phyloP scores from a whole-genome alignment of 2,888 invertebrate genomes.

The Stramonita haemastoma region DNA sequence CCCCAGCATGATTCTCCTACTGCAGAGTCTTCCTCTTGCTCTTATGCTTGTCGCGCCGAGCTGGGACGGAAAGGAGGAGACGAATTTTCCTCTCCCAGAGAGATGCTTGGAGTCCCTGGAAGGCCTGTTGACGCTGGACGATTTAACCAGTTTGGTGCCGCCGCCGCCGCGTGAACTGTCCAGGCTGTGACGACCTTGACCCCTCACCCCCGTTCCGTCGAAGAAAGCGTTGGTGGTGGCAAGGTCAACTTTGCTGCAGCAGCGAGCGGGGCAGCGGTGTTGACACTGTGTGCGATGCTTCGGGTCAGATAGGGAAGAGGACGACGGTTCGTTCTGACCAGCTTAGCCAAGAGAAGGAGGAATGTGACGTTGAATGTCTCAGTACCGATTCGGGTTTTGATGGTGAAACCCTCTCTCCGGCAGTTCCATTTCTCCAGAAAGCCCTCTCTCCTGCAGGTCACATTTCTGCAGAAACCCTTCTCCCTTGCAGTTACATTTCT shows the following conservation, averaged over 20 bases:
- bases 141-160: neutral
- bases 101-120: conserved; percentile 31
- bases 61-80: neutral
- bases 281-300: neutral
- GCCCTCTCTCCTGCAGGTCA: too few species aligned
- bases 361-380: conserved; percentile 17
- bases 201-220: neutral
- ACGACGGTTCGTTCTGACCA: neutral
- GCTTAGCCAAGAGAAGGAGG: neutral
- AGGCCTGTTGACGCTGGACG: conserved; percentile 24
- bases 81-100: neutral
- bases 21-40: neutral
- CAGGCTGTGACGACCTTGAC: neutral
- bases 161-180: neutral
- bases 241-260: neutral
- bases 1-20: neutral
- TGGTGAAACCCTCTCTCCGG: conserved; percentile 54
- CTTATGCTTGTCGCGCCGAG: too few species aligned
- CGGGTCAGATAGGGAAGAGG: neutral
- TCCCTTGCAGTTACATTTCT: too few species aligned
- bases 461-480: too few species aligned
- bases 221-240: neutral
- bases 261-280: too few species aligned
- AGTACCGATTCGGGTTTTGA: conserved; percentile 62
- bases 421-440: too few species aligned